Conservation (phyloP, 2,113 vertebrate species). For the Cervus canadensis region DNA sequence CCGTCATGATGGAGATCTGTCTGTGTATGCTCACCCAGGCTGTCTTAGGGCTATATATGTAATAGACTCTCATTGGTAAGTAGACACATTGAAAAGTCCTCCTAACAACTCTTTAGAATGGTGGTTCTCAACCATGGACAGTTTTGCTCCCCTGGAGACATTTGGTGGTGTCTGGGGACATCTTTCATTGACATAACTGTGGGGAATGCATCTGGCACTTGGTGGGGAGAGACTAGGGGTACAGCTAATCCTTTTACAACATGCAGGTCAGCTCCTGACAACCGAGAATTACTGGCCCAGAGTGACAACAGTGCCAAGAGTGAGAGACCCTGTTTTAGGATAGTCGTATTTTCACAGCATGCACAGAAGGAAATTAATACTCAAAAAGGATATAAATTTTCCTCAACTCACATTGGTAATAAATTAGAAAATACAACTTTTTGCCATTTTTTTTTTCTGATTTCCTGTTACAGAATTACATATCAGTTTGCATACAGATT, state of each 20-base stretch:
- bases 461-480: background rate
- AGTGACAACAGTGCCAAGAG: background rate
- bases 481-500: slow-evolving; percentile 6
- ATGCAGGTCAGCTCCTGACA: background rate
- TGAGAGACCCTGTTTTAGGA: background rate
- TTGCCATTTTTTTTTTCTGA: background rate
- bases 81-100: background rate
- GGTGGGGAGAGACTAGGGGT: background rate
- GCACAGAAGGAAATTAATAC: background rate
- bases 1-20: background rate
- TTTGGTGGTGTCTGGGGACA: background rate
- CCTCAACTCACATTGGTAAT: background rate
- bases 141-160: background rate
- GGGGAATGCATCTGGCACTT: background rate
- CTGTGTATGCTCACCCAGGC: background rate
- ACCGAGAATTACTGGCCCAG: background rate
- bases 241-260: background rate
- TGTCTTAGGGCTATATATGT: background rate
- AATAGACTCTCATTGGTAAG: background rate
- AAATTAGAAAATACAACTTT: background rate
- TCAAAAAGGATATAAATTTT: background rate
- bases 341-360: background rate
- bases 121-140: background rate
- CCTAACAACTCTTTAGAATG: background rate
- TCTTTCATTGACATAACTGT: background rate